Evolutionary conservation across 1,140 invertebrate genomes (phyloP), one percentile per base, ranked within the genome.

Genomic region (Drosophila simulans): DNA sequence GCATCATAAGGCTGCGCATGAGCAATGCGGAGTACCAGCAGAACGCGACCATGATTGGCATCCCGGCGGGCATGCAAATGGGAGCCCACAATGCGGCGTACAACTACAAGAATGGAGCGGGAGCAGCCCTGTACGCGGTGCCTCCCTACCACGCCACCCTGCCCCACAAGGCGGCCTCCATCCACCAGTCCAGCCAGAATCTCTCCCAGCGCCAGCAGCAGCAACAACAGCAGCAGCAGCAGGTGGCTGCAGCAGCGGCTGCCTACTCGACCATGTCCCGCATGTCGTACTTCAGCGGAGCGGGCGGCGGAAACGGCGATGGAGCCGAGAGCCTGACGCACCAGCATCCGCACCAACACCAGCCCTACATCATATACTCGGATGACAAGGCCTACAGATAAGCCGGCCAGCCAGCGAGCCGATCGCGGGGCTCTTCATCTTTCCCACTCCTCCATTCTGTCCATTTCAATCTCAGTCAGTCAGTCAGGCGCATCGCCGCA

Each of bases 1-100:
- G 97, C 88, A 96, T 98, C 15, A 96, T 97, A 12, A 94, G 97
- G 22, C 88, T 95, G 76, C 93, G 94, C 76, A 95, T 95, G 94
- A 94, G 93, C 40, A 94, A 94, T 20, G 94, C 93, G 5, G 94
- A 95, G 56, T 96, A 96, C 69, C 94, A 95, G 52, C 95, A 95
- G 56, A 95, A 94, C 31, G 95, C 94, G 1, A 83, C 95, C 17
- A 95, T 93, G 73, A 94, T 93, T 74, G 94, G 92, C 75, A 93
- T 93, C 85, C 94, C 94, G 1, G 83, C 92, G 55, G 66, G 65
- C 25, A 83, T 91, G 78, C 80, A 94, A 60, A 68, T 94, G 85
- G 92, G 94, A 59, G 92, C 91, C 15, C 93, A 93, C 35, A 94
- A 93, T 92, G 93, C 84, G 57, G 93, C 57, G 80, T 92, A 92